Evolutionary conservation across 2,888 invertebrate species (phyloP).

Genomic region (Tridacna gigas): DNA sequence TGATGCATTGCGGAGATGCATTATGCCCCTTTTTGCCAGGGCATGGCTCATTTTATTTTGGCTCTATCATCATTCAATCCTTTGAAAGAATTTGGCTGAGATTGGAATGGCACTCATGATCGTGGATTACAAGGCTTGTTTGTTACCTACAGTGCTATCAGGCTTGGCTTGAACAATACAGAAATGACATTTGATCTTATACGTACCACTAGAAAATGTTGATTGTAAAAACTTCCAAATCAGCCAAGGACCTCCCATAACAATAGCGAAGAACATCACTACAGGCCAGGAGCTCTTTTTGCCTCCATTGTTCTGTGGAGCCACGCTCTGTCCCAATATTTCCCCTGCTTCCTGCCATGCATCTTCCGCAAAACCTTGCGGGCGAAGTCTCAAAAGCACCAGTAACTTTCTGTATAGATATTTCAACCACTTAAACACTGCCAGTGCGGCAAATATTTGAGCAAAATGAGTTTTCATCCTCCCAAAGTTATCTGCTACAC

Average conservation of each 20-base stretch:
- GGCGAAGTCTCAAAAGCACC: conserved; percentile 87
- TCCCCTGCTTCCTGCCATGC: conserved; percentile 82
- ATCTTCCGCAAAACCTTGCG: conserved; percentile 83
- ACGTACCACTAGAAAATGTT: conserved; percentile 40
- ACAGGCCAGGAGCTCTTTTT: conserved; percentile 92
- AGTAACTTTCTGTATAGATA: conserved; percentile 93
- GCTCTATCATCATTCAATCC: no score
- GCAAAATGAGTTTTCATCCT: conserved; percentile 92
- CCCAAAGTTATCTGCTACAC: conserved; percentile 97
- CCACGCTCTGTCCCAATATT: conserved; percentile 67
- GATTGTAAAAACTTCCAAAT: conserved; percentile 91
- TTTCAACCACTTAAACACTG: conserved; percentile 91
- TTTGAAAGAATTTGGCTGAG: no score
- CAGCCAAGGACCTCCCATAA: conserved; percentile 96
- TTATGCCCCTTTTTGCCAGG: no score
- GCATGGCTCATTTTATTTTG: no score
- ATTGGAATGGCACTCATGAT: no score
- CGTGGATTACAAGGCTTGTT: no score
- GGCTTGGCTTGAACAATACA: background rate
- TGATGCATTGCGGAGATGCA: no score
- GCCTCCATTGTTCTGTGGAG: conserved; percentile 84
- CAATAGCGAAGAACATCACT: conserved; percentile 93
- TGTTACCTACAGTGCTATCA: no score
- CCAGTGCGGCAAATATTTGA: conserved; percentile 94
- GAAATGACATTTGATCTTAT: background rate